phyloP scores from a whole-genome alignment of 2,797 vertebrate species.

The Loriculus beryllinus region DNA sequence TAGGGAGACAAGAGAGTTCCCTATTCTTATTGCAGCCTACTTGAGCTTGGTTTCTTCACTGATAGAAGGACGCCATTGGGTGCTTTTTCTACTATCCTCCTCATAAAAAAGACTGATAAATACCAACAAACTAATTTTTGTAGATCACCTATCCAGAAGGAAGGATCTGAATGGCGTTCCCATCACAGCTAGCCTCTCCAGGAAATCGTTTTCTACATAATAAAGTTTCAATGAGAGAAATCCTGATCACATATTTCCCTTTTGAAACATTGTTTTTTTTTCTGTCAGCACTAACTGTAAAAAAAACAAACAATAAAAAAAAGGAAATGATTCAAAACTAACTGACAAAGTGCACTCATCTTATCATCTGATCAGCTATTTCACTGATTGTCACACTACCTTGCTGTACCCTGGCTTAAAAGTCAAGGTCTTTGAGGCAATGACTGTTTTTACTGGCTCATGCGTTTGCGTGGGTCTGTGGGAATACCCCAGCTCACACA shows the following conservation, averaged over 20 bases:
- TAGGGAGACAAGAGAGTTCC: not conserved
- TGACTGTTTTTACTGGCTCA: not conserved
- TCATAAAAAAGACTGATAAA: not conserved
- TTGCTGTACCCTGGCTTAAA: not conserved
- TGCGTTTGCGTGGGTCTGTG: not conserved
- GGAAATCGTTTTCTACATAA: not conserved
- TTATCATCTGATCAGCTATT: not conserved
- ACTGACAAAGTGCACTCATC: not conserved
- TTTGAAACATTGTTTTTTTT: not conserved
- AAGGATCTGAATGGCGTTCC: not conserved
- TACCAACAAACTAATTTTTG: not conserved
- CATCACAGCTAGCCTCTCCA: not conserved
- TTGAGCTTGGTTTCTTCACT: not conserved
- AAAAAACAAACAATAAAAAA: not conserved
- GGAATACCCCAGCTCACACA: not conserved
- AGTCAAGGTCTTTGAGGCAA: not conserved
- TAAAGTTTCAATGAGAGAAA: not conserved
- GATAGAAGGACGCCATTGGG: not conserved
- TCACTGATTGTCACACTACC: not conserved
- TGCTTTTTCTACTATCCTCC: not conserved
- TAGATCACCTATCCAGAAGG: not conserved
- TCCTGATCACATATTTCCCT: not conserved
- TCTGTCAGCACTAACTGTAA: not conserved
- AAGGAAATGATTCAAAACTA: conserved; percentile 27
- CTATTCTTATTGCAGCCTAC: not conserved